A percentile compares a stretch with the other conserved stretches of the same genome.
Evolutionary conservation across 2,797 vertebrate species (phyloP).

Genomic region (Erethizon dorsatum): DNA sequence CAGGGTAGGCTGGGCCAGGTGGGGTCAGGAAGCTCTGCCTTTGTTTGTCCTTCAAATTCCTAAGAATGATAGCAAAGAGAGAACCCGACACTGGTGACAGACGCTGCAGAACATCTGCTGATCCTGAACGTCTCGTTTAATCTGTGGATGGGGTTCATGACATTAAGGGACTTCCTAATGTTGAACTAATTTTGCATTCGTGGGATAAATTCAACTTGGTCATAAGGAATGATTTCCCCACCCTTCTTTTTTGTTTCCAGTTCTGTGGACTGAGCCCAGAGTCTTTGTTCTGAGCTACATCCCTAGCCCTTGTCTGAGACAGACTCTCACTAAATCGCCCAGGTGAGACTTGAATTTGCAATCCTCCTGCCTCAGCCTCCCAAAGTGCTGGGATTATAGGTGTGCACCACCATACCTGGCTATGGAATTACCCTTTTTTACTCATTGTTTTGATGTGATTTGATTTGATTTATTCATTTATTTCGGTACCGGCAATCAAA

Average conservation of each 20-base stretch:
- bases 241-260: neutral
- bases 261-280: neutral
- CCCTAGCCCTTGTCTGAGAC: neutral
- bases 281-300: neutral
- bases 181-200: conserved; percentile 6
- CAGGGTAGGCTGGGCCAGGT: neutral
- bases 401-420: neutral
- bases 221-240: neutral
- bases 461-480: no score
- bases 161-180: neutral
- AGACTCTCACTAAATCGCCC: neutral
- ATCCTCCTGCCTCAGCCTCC: neutral
- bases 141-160: neutral
- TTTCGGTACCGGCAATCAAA: no score
- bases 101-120: neutral
- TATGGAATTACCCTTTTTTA: neutral
- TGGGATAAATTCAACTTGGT: conserved; percentile 21
- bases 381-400: neutral
- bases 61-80: neutral
- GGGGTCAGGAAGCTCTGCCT: neutral
- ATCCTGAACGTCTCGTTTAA: neutral
- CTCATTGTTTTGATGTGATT: neutral
- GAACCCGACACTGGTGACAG: neutral
- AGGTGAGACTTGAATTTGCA: neutral
- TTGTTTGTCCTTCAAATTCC: neutral